Base-by-base conservation (phyloP, 2,797 vertebrate genomes). In the Pipistrellus nathusii region DNA sequence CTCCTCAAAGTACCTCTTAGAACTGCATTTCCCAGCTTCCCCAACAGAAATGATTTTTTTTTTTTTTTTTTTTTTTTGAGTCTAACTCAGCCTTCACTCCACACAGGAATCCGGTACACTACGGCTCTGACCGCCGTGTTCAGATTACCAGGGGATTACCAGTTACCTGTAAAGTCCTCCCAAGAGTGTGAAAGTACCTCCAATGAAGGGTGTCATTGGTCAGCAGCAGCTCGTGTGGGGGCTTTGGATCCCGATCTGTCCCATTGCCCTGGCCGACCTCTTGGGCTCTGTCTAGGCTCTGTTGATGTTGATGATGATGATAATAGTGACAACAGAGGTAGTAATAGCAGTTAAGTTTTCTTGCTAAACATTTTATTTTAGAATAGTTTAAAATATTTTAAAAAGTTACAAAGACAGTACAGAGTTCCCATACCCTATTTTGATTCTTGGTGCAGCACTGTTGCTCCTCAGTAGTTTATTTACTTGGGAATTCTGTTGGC, bases 181-280 rank as follows among this genome's bases (percentile, higher is more conserved):
- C 44, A 2, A 6, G 12, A 0, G 13, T 5, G 76, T 80, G 72
- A 38, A 62, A 59, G 68, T 15, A 13, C 81, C 91, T 1, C 5
- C 23, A 30, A 14, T 0, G 6, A 23, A 51, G 27, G 48, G 0
- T 3, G 20, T 27, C 14, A 51, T 38, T 25, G 46, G 71, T 3
- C 62, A 10, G 76, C n/a, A 1, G 17, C 3, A 20, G 82, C 64
- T 92, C 9, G 5, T 18, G 0, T 2, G 0, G 23, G 41, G 14
- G 8, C 71, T 44, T 13, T 32, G 1, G 3, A 8, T n/a, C 75
- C 59, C 0, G 0, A 0, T 23, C 14, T 8, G 5, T 23, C 72
- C 41, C 3, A 0, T 35, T 12, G 44, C 46, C 51, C 10, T 23
- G 0, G 18, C 23, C 20, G 10, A 21, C 71, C 66, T 14, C 14